Evolutionary conservation across 2,888 invertebrate species (phyloP).

Genomic region (Drosophila demipolita): DNA sequence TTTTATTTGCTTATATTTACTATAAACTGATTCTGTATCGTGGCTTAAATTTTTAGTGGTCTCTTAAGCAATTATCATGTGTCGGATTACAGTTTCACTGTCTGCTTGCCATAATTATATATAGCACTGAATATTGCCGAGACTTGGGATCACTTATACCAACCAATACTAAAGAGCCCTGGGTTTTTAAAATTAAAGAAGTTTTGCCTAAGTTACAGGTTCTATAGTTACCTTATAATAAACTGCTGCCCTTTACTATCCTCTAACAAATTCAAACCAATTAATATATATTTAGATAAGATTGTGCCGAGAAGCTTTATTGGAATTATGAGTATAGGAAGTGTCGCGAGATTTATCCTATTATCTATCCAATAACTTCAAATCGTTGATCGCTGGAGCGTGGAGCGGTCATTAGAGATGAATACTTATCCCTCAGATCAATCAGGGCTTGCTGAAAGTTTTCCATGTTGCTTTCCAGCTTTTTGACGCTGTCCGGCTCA

Average conservation of each 20-base stretch:
- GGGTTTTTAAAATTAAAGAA: not conserved
- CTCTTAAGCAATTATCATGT: not conserved
- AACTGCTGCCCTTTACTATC: not conserved
- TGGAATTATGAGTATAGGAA: constrained; percentile 57
- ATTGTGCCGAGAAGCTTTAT: constrained; percentile 10
- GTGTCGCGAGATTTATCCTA: not conserved
- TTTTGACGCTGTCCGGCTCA: constrained; percentile 37
- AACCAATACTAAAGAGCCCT: not conserved
- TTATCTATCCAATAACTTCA: constrained; percentile 51
- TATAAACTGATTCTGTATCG: not conserved
- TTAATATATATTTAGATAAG: not conserved
- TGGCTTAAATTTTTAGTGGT: not conserved
- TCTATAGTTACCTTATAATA: not conserved
- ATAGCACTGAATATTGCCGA: not conserved
- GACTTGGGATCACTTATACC: not conserved
- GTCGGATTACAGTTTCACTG: not conserved
- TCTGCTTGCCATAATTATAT: constrained; percentile 14
- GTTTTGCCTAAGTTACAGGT: not conserved
- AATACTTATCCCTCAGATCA: constrained; percentile 73
- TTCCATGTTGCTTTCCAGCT: constrained; percentile 69
- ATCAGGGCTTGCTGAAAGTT: constrained; percentile 69
- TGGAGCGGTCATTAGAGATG: constrained; percentile 50
- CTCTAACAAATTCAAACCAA: not conserved
- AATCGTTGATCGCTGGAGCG: constrained; percentile 45
- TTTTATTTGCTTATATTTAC: not conserved